Evolutionary conservation across 30 jellyfish, hydroid and myxozoan species (phyloP).

Genomic region (Clytia hemisphaerica): DNA sequence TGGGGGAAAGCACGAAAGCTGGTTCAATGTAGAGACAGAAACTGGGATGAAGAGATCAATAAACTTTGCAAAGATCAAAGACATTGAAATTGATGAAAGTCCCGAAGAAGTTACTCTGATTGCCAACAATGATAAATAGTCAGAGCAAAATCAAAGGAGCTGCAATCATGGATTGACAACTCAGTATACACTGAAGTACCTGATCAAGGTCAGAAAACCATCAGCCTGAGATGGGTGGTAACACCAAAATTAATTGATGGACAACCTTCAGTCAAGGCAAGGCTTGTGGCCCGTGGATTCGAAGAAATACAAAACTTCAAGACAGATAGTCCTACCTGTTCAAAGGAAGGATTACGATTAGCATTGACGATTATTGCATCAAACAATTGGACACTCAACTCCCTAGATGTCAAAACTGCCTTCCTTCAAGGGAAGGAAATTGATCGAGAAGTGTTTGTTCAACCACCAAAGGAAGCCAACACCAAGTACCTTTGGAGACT

Average conservation of each 20-base stretch:
- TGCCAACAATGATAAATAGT: background rate
- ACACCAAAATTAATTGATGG: background rate
- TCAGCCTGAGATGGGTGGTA: conserved; percentile 19
- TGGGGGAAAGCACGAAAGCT: conserved; percentile 1
- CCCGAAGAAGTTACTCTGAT: too few relatives aligned
- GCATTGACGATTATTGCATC: background rate
- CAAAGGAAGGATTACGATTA: background rate
- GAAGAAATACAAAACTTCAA: background rate
- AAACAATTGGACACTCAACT: background rate
- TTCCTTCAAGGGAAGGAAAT: conserved; percentile 30
- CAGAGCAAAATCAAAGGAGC: conserved; percentile 12
- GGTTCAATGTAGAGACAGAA: conserved; percentile 9
- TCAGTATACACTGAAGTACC: background rate
- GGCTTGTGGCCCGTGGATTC: conserved; percentile 29
- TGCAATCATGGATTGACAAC: conserved; percentile 12
- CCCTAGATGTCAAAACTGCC: conserved; percentile 25
- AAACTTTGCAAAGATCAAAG: conserved; percentile 14
- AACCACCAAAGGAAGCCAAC: conserved; percentile 39
- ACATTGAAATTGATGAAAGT: too few relatives aligned
- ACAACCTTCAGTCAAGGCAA: background rate
- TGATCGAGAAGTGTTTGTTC: conserved; percentile 24
- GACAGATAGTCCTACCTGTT: conserved; percentile 23
- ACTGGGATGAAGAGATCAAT: conserved; percentile 7
- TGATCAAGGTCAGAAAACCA: background rate
- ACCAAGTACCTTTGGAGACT: conserved; percentile 3